These are phyloP conservation scores for Caenorhabditis briggsae DNA, from an alignment of 1,140 invertebrate species.

Conservation along the genomic window DNA sequence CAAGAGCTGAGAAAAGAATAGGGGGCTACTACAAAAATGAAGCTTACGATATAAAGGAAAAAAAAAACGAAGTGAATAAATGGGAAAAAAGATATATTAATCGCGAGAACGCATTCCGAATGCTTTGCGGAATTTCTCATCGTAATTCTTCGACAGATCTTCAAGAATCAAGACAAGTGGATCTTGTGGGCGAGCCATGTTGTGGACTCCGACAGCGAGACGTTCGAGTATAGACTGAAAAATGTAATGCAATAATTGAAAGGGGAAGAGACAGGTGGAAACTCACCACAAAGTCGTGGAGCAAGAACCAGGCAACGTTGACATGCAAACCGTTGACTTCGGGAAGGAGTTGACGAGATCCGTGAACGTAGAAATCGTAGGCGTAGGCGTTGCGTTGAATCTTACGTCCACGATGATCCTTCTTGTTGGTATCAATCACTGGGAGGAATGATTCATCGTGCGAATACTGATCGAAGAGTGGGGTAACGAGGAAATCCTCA, in stretches of 20 bases:
- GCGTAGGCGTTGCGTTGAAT: constrained; percentile 74
- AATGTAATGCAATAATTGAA: constrained; percentile 17
- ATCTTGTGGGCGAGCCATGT: constrained; percentile 65
- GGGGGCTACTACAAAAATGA: not conserved
- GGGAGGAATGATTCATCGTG: constrained; percentile 73
- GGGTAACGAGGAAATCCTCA: constrained; percentile 69
- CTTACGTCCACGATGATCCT: constrained; percentile 73
- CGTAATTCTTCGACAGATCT: constrained; percentile 63
- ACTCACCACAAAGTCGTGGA: constrained; percentile 75
- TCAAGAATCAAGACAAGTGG: constrained; percentile 61
- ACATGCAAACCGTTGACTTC: constrained; percentile 67
- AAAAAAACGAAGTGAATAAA: constrained; percentile 6
- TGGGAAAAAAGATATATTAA: not conserved
- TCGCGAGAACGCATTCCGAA: constrained; percentile 67
- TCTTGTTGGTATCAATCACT: constrained; percentile 58
- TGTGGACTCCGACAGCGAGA: constrained; percentile 62
- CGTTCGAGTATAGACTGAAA: constrained; percentile 64
- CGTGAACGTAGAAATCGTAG: constrained; percentile 73
- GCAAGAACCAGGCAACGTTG: constrained; percentile 73
- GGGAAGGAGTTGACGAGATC: constrained; percentile 66
- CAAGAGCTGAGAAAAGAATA: not conserved
- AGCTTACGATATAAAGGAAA: not conserved
- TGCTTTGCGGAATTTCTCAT: constrained; percentile 67
- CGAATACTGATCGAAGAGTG: constrained; percentile 69
- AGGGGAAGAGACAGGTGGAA: constrained; percentile 10